Evolutionary conservation across 2,888 invertebrate species (phyloP).

Genomic region (Lithophane socia): DNA sequence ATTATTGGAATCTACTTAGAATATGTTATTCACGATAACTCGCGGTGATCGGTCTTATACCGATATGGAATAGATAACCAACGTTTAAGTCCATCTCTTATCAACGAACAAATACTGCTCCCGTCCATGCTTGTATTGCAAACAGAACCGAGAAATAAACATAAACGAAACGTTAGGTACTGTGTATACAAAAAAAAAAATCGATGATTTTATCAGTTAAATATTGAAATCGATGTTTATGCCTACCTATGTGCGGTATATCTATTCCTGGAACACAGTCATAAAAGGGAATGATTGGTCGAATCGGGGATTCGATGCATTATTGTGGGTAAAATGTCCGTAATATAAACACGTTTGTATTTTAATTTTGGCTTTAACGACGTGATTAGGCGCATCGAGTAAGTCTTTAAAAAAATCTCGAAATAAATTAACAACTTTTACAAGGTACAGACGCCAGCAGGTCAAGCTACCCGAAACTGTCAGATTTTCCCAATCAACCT

Average conservation of each 20-base stretch:
- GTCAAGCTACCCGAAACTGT: too few species aligned
- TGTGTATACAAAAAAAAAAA: constrained; percentile 54
- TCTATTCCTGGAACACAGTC: constrained; percentile 61
- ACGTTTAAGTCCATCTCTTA: constrained; percentile 71
- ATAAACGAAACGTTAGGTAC: constrained; percentile 49
- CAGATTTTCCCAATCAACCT: too few species aligned
- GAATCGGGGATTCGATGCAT: constrained; percentile 51
- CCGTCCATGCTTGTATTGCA: constrained; percentile 64
- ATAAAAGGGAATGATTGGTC: constrained; percentile 60
- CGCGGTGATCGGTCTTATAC: constrained; percentile 68
- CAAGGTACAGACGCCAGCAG: too few species aligned
- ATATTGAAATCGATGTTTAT: constrained; percentile 63
- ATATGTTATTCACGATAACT: constrained; percentile 70
- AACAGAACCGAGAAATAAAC: constrained; percentile 61
- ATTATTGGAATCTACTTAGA: constrained; percentile 74
- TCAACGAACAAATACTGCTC: constrained; percentile 72
- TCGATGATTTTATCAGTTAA: constrained; percentile 61
- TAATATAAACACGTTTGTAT: constrained; percentile 58
- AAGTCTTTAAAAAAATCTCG: constrained; percentile 49
- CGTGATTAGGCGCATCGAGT: constrained; percentile 45
- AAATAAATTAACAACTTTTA: constrained; percentile 53
- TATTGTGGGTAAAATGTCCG: constrained; percentile 52
- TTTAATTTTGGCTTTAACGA: constrained; percentile 65
- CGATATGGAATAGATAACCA: constrained; percentile 58
- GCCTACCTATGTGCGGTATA: constrained; percentile 34